Percentiles rank a stretch among this genome's conserved stretches.
phyloP scores from a whole-genome alignment of 2,113 vertebrate species.

The Poicephalus meyeri region DNA sequence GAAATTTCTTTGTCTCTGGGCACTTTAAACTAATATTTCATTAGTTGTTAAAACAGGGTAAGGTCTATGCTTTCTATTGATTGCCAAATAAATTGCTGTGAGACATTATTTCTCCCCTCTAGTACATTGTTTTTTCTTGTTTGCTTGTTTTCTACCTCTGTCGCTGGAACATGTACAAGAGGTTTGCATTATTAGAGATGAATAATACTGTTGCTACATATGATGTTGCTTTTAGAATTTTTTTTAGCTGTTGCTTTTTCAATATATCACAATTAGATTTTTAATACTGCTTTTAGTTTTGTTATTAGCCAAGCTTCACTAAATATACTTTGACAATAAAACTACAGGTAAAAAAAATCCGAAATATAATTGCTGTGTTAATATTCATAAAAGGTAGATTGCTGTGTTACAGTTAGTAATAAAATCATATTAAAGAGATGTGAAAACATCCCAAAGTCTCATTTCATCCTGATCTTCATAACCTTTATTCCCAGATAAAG shows the following conservation, averaged over 20 bases:
- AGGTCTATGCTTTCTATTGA: constrained; percentile 15
- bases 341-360: constrained; percentile 9
- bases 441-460: constrained; percentile 36
- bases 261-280: constrained; percentile 30
- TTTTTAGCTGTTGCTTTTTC: background rate
- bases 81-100: background rate
- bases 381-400: constrained; percentile 26
- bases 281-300: constrained; percentile 30
- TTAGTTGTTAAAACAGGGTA: constrained; percentile 29
- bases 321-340: constrained; percentile 62
- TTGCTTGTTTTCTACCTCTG: background rate
- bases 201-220: constrained; percentile 2
- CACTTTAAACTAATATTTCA: constrained; percentile 15
- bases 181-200: background rate
- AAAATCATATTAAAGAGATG: constrained; percentile 41
- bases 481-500: constrained; percentile 53
- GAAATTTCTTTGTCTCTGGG: background rate
- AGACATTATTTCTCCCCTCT: background rate
- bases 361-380: constrained; percentile 50
- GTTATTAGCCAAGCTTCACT: constrained; percentile 12
- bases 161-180: background rate
- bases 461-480: constrained; percentile 47
- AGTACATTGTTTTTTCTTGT: background rate
- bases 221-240: background rate
- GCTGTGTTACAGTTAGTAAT: constrained; percentile 28